These are phyloP conservation scores for Yponomeuta plumbellus DNA, from an alignment of 2,888 invertebrate species.

Conservation along the genomic window DNA sequence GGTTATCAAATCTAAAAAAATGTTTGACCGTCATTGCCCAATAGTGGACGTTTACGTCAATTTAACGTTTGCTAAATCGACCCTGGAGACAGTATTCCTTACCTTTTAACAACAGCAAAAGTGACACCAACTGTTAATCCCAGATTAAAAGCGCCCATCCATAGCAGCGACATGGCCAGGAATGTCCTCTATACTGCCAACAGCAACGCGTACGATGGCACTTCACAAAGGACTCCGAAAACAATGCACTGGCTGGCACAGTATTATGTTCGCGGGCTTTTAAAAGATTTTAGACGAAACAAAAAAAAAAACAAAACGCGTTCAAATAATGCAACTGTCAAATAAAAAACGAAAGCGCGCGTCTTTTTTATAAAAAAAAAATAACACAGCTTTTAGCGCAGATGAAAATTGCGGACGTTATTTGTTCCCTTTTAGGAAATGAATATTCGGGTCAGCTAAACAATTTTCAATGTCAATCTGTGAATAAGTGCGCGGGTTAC, in stretches of 20 bases:
- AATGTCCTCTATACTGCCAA: neutral
- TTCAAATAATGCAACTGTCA: neutral
- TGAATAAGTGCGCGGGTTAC: neutral
- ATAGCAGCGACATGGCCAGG: conserved; percentile 75
- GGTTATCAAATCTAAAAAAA: too few species aligned
- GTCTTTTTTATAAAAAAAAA: neutral
- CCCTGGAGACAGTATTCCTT: conserved; percentile 30
- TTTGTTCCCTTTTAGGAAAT: neutral
- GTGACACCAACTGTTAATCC: conserved; percentile 80
- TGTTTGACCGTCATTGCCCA: too few species aligned
- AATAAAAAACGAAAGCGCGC: neutral
- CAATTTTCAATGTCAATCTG: conserved; percentile 1
- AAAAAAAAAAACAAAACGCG: conserved; percentile 10
- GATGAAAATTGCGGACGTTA: too few species aligned
- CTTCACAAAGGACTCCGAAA: conserved; percentile 29
- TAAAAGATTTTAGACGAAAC: conserved; percentile 18
- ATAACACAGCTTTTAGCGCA: too few species aligned
- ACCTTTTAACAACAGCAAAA: conserved; percentile 78
- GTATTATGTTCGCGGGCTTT: conserved; percentile 17
- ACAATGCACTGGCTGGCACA: conserved; percentile 19
- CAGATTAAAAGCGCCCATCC: conserved; percentile 80
- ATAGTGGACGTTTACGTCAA: neutral
- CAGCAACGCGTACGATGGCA: conserved; percentile 24
- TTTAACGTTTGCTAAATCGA: neutral
- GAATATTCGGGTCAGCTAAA: too few species aligned